Evolutionary conservation across 2,797 vertebrate species (phyloP).

Genomic region (Phrynocephalus vlangalii): DNA sequence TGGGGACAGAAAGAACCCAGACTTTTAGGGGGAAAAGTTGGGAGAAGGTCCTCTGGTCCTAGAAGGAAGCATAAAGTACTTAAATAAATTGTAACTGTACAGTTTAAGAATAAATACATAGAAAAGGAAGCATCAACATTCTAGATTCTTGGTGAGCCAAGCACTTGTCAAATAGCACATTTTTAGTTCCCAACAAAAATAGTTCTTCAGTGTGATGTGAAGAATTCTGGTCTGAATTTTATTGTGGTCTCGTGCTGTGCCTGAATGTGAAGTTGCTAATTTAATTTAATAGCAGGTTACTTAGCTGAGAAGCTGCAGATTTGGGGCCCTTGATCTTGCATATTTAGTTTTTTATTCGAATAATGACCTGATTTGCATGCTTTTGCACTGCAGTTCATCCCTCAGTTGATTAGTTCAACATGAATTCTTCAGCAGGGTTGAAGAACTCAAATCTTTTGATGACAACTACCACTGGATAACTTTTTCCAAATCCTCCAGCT

Average conservation of each 20-base stretch:
- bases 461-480: constrained; percentile 1
- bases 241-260: constrained; percentile 20
- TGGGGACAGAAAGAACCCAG: not conserved
- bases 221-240: constrained; percentile 46
- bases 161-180: too few species aligned
- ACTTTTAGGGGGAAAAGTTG: too few species aligned
- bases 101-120: constrained; percentile 59
- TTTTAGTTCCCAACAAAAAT: constrained; percentile 34
- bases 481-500: constrained; percentile 51
- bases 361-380: constrained; percentile 41
- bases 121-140: not conserved
- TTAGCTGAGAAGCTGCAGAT: constrained; percentile 31
- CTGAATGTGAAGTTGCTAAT: constrained; percentile 23
- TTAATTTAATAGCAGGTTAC: constrained; percentile 48
- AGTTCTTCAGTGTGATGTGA: constrained; percentile 49
- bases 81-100: constrained; percentile 37
- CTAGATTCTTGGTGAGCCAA: not conserved
- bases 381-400: constrained; percentile 37
- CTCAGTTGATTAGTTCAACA: constrained; percentile 42
- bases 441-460: constrained; percentile 42
- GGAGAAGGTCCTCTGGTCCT: not conserved
- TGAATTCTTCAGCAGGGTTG: constrained; percentile 20
- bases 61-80: not conserved
- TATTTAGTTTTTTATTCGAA: constrained; percentile 58
- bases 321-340: constrained; percentile 25